Percentiles rank a stretch among this genome's conserved stretches.
Evolutionary conservation across 2,888 invertebrate genomes (phyloP).

Genomic region (Ophion ventricosus): DNA sequence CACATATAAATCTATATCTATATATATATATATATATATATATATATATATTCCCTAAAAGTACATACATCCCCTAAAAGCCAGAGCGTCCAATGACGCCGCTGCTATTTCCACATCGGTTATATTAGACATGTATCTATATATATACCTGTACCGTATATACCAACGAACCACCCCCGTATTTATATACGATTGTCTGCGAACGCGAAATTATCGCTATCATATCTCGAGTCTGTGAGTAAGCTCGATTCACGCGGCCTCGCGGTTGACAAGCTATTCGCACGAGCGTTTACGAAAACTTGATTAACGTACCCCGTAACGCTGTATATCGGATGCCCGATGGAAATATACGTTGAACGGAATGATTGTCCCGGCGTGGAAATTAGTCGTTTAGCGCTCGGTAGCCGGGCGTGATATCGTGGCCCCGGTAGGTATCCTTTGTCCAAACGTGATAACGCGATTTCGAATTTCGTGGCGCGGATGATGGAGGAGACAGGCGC

Average conservation of each 20-base stretch:
- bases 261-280: constrained; percentile 66
- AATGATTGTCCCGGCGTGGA: constrained; percentile 9
- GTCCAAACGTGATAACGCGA: neutral
- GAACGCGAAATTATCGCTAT: constrained; percentile 74
- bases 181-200: constrained; percentile 57
- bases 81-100: constrained; percentile 15
- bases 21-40: no score
- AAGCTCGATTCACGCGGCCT: constrained; percentile 5
- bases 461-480: neutral
- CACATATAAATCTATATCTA: no score
- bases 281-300: constrained; percentile 75
- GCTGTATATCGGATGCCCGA: constrained; percentile 47
- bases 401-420: neutral
- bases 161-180: constrained; percentile 16
- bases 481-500: neutral
- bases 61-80: neutral
- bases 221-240: constrained; percentile 16
- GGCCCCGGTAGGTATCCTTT: neutral
- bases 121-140: constrained; percentile 10
- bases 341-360: constrained; percentile 5
- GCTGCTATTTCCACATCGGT: constrained; percentile 31
- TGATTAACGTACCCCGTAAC: constrained; percentile 73
- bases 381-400: neutral
- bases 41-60: neutral
- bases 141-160: constrained; percentile 40